Evolutionary conservation across 1,140 invertebrate genomes (phyloP).

Genomic region (Mactra quadrangularis): DNA sequence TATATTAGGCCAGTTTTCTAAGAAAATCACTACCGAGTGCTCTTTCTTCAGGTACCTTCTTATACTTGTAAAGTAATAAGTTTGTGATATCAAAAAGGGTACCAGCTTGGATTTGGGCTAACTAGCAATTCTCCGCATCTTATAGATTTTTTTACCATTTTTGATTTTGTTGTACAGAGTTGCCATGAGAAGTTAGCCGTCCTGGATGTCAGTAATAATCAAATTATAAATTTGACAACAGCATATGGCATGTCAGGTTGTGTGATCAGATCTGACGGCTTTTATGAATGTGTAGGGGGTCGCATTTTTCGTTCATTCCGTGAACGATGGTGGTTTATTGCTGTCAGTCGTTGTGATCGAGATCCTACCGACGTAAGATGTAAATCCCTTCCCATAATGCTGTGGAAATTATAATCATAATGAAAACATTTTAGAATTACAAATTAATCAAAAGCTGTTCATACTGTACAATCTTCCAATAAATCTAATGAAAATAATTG

Average conservation of each 20-base stretch:
- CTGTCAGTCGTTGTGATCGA: slow-evolving; percentile 72
- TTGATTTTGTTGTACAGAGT: slow-evolving; percentile 58
- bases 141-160: too few relatives aligned
- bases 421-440: too few relatives aligned
- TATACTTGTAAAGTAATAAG: too few relatives aligned
- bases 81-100: too few relatives aligned
- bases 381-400: neutral
- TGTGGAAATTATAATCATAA: neutral
- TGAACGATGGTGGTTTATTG: slow-evolving; percentile 81
- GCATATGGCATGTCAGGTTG: slow-evolving; percentile 63
- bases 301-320: slow-evolving; percentile 55
- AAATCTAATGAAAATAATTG: too few relatives aligned
- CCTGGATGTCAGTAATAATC: slow-evolving; percentile 62
- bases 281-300: slow-evolving; percentile 48
- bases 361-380: slow-evolving; percentile 8
- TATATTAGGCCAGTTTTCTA: too few relatives aligned
- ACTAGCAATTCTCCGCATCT: too few relatives aligned
- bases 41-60: too few relatives aligned
- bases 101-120: too few relatives aligned
- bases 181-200: slow-evolving; percentile 62
- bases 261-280: neutral
- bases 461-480: too few relatives aligned
- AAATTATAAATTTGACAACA: slow-evolving; percentile 67
- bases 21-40: too few relatives aligned
- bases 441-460: too few relatives aligned